phyloP scores from a whole-genome alignment of 2,888 invertebrate species.

The Harpalus rubripes region DNA sequence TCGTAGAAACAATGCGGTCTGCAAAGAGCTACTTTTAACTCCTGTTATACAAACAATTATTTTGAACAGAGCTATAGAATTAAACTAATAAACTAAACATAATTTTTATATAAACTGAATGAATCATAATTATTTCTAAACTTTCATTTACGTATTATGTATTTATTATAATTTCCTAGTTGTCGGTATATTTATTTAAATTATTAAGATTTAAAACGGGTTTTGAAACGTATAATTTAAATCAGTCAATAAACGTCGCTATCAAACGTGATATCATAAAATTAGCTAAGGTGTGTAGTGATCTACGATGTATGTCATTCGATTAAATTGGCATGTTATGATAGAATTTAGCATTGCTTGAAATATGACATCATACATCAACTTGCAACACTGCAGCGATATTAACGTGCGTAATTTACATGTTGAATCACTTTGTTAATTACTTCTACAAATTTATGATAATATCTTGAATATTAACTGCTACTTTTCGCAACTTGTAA shows the following conservation, averaged over 20 bases:
- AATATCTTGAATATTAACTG: constrained; percentile 10
- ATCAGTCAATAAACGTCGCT: neutral
- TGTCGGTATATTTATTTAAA: neutral
- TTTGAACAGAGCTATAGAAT: no score
- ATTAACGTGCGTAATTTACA: constrained; percentile 40
- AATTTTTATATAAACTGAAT: no score
- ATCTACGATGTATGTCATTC: constrained; percentile 36
- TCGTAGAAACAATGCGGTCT: no score
- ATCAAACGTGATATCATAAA: constrained; percentile 32
- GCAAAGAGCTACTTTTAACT: no score
- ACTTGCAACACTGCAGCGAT: constrained; percentile 4
- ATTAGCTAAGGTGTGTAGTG: constrained; percentile 12
- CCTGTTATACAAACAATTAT: no score
- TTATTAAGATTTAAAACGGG: neutral
- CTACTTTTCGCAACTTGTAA: neutral
- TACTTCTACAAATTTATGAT: constrained; percentile 38
- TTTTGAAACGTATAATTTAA: neutral
- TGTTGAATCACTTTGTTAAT: constrained; percentile 41
- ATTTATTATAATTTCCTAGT: neutral
- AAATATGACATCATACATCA: constrained; percentile 44
- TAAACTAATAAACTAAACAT: no score
- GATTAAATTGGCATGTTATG: constrained; percentile 50
- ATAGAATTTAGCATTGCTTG: constrained; percentile 41
- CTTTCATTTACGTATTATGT: no score
- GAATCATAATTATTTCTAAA: no score